Evolutionary conservation across 1,140 invertebrate genomes (phyloP).

Genomic region (Liolophura sinensis): DNA sequence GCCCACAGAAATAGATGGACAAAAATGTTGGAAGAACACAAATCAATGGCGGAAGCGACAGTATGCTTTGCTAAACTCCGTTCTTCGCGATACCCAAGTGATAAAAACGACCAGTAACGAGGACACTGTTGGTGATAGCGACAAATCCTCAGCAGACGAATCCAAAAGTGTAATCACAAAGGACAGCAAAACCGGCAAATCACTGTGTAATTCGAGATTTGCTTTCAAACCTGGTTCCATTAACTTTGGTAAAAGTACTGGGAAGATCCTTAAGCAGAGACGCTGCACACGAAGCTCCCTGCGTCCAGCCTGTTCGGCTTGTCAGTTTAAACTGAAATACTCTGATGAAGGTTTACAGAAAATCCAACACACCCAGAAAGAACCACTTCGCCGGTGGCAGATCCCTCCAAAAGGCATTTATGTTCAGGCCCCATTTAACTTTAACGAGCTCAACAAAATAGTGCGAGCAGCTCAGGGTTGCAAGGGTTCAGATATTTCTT

Average conservation of each 20-base stretch:
- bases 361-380: background rate
- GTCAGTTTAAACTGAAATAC: conserved; percentile 18
- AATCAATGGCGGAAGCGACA: conserved; percentile 4
- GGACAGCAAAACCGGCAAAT: background rate
- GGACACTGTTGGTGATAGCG: conserved; percentile 3
- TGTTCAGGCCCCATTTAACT: conserved; percentile 3
- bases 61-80: conserved; percentile 2
- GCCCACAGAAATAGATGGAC: background rate
- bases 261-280: conserved; percentile 3
- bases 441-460: too few species aligned
- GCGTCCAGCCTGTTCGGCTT: conserved; percentile 11
- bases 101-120: conserved; percentile 4
- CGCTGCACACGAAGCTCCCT: background rate
- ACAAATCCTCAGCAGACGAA: background rate
- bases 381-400: conserved; percentile 6
- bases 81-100: background rate
- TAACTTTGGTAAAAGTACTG: conserved; percentile 7
- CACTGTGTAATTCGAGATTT: conserved; percentile 11
- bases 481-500: too few species aligned
- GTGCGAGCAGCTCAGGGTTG: too few species aligned
- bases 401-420: conserved; percentile 9
- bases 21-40: conserved; percentile 9
- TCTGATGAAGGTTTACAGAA: conserved; percentile 10
- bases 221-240: conserved; percentile 11
- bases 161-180: conserved; percentile 3